Conservation (phyloP, 2,888 invertebrate species). For the Scaptodrosophila latifasciaeformis region DNA sequence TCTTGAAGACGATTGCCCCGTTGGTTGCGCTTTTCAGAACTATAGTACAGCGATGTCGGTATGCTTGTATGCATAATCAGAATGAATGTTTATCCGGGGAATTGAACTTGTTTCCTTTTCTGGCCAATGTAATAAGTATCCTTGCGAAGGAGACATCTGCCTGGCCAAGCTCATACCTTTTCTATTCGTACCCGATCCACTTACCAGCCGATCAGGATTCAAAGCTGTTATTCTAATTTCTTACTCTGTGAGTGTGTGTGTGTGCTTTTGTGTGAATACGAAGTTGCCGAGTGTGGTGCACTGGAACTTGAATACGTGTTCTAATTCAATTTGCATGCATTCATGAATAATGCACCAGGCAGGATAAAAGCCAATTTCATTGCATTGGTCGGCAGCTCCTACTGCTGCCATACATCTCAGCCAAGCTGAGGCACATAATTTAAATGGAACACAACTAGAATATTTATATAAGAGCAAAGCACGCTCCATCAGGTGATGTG, state of each 20-base stretch:
- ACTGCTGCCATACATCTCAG: constrained; percentile 1
- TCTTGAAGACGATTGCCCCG: not conserved
- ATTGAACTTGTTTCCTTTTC: constrained; percentile 69
- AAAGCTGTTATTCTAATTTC: too few species aligned
- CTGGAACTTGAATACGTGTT: constrained; percentile 30
- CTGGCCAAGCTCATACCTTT: too few species aligned
- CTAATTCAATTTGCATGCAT: constrained; percentile 72
- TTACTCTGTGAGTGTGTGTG: too few species aligned
- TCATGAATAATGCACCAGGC: constrained; percentile 66
- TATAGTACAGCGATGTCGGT: constrained; percentile 9
- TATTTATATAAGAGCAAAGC: constrained; percentile 32
- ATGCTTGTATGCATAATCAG: constrained; percentile 66
- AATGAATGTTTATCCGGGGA: constrained; percentile 72
- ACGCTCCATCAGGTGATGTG: not conserved
- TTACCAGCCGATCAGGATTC: too few species aligned
- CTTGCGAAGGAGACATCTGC: too few species aligned
- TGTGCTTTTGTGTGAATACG: too few species aligned
- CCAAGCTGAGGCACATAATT: constrained; percentile 29
- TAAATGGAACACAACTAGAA: constrained; percentile 52
- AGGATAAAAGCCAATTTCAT: constrained; percentile 44
- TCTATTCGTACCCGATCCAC: too few species aligned
- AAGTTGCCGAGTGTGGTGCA: too few species aligned
- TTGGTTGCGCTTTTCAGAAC: too few species aligned
- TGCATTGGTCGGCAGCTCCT: constrained; percentile 15
- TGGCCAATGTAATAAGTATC: too few species aligned